Base-by-base conservation (phyloP, 2,888 invertebrate genomes). In the Tupiocoris notatus region DNA sequence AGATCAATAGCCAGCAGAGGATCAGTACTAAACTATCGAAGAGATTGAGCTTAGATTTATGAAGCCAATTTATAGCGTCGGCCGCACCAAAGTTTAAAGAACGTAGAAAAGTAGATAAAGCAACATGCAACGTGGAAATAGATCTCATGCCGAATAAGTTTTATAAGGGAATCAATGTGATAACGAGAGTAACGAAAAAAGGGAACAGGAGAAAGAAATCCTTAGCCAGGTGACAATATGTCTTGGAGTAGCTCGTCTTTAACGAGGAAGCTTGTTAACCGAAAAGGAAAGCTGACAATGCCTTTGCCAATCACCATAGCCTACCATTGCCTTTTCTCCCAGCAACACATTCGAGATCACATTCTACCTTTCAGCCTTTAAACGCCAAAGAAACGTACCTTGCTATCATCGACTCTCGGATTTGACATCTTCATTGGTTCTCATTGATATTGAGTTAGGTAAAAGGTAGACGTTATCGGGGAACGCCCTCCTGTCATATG, bases 251-350 rank as follows among this genome's bases (percentile, higher is more conserved):
- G 70, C 59, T 70, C 59, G 70, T 12, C 58, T 70, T 70, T 70
- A 70, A 70, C 70, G 70, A 70, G 70, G 59, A 59, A n/a, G 58
- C 70, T 70, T 70, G 70, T 70, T 70, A 70, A 67, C 21, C 59
- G 59, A 70, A 70, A 57, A 59, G 70, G 59, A 59, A 23, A 70
- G 70, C 70, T 70, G 70, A 70, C 70, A 70, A 58, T 70, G 70
- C 70, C 70, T 9, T 12, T 58, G 70, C 70, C 70, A 70, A 70
- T 70, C 70, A 70, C 70, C 70, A 70, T 70, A 70, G 70, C 39
- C n/a, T 70, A 70, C 59, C 70, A 3, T 7, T 20, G 20, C 63
- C 7, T 70, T 7, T 2, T 59, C 24, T 9, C 1, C 21, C 59
- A 1, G 17, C 70, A 24, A 39, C 12, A 39, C 39, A 39, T 39